Evolutionary conservation across 92 coral and sea anemone genomes (phyloP).

Genomic region (Palythoa grandiflora): DNA sequence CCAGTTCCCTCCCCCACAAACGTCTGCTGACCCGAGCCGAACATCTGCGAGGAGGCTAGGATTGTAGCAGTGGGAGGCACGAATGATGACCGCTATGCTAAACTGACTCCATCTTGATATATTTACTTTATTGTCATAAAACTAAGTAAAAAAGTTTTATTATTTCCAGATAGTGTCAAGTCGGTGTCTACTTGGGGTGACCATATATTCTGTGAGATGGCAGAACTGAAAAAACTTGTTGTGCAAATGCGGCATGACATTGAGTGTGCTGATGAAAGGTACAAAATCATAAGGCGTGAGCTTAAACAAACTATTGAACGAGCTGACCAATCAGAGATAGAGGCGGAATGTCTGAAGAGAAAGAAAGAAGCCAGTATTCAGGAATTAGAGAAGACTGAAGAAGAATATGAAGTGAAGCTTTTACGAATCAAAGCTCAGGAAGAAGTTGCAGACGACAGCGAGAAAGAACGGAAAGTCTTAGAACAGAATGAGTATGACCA

Average conservation of each 20-base stretch:
- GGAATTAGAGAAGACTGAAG: slow-evolving; percentile 58
- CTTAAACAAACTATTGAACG: slow-evolving; percentile 70
- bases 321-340: slow-evolving; percentile 79
- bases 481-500: slow-evolving; percentile 86
- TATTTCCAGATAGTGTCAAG: background rate
- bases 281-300: slow-evolving; percentile 59
- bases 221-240: slow-evolving; percentile 75
- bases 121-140: too few species aligned
- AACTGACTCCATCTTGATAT: too few species aligned
- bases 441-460: slow-evolving; percentile 85
- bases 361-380: slow-evolving; percentile 56
- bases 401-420: slow-evolving; percentile 45
- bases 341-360: slow-evolving; percentile 68
- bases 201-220: slow-evolving; percentile 54
- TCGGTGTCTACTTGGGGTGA: background rate
- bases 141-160: too few species aligned
- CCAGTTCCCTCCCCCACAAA: too few species aligned
- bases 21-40: too few species aligned
- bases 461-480: slow-evolving; percentile 77
- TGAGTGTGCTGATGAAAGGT: slow-evolving; percentile 75
- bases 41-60: too few species aligned
- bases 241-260: slow-evolving; percentile 72
- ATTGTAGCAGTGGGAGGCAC: too few species aligned
- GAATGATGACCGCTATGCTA: too few species aligned
- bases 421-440: slow-evolving; percentile 67